Evolutionary conservation across 2,113 vertebrate genomes (phyloP).

Genomic region (Bothrops jararaca): DNA sequence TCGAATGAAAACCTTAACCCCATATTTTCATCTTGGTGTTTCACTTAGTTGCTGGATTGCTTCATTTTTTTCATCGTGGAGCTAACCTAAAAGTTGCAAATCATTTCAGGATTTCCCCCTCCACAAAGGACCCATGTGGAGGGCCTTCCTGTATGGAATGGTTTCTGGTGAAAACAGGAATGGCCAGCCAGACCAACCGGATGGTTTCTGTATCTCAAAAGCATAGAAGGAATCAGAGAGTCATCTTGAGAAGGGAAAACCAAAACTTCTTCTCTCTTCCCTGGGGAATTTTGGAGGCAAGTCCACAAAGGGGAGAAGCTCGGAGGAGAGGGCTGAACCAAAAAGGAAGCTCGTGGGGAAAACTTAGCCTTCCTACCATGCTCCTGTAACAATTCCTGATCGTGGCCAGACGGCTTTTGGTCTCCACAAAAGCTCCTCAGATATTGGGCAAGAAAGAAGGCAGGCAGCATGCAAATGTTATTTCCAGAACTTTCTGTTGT

Average conservation of each 20-base stretch:
- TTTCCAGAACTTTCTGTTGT: not conserved
- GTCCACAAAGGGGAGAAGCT: not conserved
- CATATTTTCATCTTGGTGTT: constrained; percentile 12
- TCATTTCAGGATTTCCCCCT: not conserved
- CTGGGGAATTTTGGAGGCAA: too few species aligned
- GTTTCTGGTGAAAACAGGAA: not conserved
- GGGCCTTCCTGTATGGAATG: not conserved
- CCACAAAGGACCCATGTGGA: not conserved
- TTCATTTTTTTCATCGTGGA: not conserved
- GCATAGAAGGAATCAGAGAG: not conserved
- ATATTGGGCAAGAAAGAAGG: not conserved
- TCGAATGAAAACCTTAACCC: constrained; percentile 43
- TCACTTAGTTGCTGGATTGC: constrained; percentile 31
- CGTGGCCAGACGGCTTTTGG: not conserved
- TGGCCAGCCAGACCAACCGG: not conserved
- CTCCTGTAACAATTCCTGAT: not conserved
- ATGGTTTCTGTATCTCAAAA: not conserved
- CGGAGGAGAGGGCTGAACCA: not conserved
- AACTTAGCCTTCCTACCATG: not conserved
- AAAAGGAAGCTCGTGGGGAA: not conserved
- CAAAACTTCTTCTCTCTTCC: not conserved
- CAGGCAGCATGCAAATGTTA: not conserved
- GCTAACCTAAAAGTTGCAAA: not conserved
- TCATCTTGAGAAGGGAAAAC: not conserved
- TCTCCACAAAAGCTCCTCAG: not conserved